Percentiles rank a stretch among this genome's conserved stretches.
Evolutionary conservation across 2,888 invertebrate genomes (phyloP).

Genomic region (Helicoverpa assulta): DNA sequence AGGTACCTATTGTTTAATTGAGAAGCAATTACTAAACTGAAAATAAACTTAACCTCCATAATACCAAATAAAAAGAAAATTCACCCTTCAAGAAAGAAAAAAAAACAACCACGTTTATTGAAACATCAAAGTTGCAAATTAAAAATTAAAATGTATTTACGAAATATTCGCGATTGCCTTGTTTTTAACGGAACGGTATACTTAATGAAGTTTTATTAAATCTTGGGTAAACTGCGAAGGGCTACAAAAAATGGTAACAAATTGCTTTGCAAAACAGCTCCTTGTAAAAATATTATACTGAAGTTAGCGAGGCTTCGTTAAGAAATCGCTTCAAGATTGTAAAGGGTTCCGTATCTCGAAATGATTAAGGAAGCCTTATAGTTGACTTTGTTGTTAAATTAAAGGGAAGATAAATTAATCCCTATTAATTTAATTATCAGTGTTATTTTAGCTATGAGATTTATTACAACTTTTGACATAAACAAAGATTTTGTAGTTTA

Average conservation of each 20-base stretch:
- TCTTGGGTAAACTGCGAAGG: constrained; percentile 69
- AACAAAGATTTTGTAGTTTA: no score
- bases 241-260: constrained; percentile 70
- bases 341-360: constrained; percentile 1
- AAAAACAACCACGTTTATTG: not conserved
- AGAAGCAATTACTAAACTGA: no score
- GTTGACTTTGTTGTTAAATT: not conserved
- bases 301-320: constrained; percentile 34
- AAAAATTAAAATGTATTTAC: constrained; percentile 42
- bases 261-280: constrained; percentile 73
- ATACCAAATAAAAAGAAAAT: not conserved
- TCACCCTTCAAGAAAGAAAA: not conserved
- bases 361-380: constrained; percentile 11
- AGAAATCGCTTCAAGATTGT: constrained; percentile 44
- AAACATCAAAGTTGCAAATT: constrained; percentile 19
- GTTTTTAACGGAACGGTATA: constrained; percentile 36
- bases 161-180: constrained; percentile 44
- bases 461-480: no score
- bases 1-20: no score
- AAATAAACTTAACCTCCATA: no score
- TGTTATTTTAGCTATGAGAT: no score
- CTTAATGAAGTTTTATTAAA: constrained; percentile 76
- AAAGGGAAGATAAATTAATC: no score
- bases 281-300: constrained; percentile 55
- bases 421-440: no score